phyloP scores from a whole-genome alignment of 2,113 vertebrate species.

The Merops nubicus region DNA sequence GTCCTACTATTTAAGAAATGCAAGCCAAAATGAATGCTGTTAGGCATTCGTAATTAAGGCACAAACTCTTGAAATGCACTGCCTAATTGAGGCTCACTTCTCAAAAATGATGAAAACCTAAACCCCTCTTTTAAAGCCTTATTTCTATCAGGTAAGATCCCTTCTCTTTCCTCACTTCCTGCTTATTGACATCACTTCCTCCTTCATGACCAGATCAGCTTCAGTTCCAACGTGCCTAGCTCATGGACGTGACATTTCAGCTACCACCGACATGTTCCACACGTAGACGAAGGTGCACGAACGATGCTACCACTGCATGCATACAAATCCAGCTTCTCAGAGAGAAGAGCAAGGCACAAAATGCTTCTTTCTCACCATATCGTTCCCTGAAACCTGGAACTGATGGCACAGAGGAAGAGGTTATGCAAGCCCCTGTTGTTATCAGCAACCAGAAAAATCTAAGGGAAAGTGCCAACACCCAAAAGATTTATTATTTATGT shows the following conservation, averaged over 20 bases:
- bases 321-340: not conserved
- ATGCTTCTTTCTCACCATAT: not conserved
- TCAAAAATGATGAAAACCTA: not conserved
- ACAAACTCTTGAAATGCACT: not conserved
- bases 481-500: not conserved
- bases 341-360: not conserved
- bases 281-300: not conserved
- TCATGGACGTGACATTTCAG: not conserved
- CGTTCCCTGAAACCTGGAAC: not conserved
- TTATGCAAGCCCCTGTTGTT: not conserved
- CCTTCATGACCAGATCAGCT: not conserved
- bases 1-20: not conserved
- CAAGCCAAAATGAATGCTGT: not conserved
- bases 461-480: not conserved
- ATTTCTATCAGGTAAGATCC: not conserved
- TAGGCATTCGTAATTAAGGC: not conserved
- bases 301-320: not conserved
- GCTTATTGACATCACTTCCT: not conserved
- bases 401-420: not conserved
- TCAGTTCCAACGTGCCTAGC: not conserved
- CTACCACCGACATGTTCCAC: rapidly evolving
- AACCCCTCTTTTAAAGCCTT: not conserved
- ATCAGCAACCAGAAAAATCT: not conserved
- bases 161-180: not conserved
- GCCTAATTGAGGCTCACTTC: not conserved